These are phyloP conservation scores for Arothron firmamentum DNA, from an alignment of 2,113 vertebrate species.

Conservation along the genomic window DNA sequence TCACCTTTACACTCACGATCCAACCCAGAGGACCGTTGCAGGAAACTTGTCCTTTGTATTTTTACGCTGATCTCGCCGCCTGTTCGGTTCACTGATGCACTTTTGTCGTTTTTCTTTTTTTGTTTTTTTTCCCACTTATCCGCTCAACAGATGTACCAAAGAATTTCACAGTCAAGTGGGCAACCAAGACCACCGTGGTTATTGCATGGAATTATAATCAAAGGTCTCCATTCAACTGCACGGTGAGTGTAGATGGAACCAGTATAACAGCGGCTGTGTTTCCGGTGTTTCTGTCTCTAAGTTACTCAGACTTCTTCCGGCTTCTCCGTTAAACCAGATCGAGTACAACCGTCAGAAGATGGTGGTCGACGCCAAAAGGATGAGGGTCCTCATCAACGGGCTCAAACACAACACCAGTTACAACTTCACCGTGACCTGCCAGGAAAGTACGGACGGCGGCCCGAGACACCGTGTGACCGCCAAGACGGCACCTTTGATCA, in stretches of 20 bases:
- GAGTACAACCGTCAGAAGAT: conserved; percentile 88
- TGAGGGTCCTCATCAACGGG: conserved; percentile 86
- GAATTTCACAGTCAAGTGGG: conserved; percentile 97
- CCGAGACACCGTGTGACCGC: conserved; percentile 85
- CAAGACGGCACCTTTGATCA: conserved; percentile 83
- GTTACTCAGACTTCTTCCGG: background rate
- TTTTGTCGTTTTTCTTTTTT: conserved; percentile 12
- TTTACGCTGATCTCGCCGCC: conserved; percentile 17
- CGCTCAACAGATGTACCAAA: conserved; percentile 88
- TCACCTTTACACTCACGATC: conserved; percentile 62
- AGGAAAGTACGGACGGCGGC: conserved; percentile 83
- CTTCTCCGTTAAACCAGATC: conserved; percentile 71
- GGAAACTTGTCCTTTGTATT: conserved; percentile 35
- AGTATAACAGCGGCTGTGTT: no score
- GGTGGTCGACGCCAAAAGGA: conserved; percentile 85
- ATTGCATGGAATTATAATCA: conserved; percentile 94
- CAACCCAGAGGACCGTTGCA: conserved; percentile 59
- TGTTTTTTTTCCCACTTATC: conserved; percentile 32
- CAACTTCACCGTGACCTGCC: conserved; percentile 86
- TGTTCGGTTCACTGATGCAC: conserved; percentile 2
- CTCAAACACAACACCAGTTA: conserved; percentile 88
- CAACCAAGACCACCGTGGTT: conserved; percentile 91
- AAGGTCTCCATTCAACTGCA: conserved; percentile 84
- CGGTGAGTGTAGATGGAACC: conserved; percentile 67
- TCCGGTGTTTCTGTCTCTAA: background rate